Evolutionary conservation across 2,113 vertebrate species (phyloP), one percentile per base, ranked within the genome.

Genomic region (Lampris megalopsis): DNA sequence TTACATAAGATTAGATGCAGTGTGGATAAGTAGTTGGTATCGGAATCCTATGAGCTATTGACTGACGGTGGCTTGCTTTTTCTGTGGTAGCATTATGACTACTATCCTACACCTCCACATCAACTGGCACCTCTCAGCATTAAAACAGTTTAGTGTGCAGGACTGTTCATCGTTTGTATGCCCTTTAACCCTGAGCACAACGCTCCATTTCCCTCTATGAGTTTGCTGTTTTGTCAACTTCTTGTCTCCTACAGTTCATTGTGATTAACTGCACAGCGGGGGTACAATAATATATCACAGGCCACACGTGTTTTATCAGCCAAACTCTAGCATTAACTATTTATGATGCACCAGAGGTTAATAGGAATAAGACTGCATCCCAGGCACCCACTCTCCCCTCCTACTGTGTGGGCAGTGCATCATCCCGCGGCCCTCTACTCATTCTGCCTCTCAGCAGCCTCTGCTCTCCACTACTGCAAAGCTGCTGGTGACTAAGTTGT

Each of bases 251-350:
- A 64, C 81, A 75, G 85, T 87, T 86, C 75, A 86, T 85, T 89
- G 91, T 89, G 88, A 91, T 89, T 90, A 87, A 90, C 87, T 89
- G 86, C 87, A 75, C 88, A 74, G 83, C 72, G 47, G 87, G 88
- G 81, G 85, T 75, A 91, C 83, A 86, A 84, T 71, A 84, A 79
- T 82, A 73, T 89, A 82, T 60, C 73, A 85, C 67, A 75, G 63
- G 74, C 80, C 76, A 80, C 71, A 76, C 69, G 61, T 24, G 65
- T 73, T 84, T 88, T 86, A 81, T 77, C 81, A 75, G 83, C 83
- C 82, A 64, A 90, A 92, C 86, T 89, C 86, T 77, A 79, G 84
- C 87, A 88, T 93, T 88, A 88, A 91, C 80, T 83, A 87, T 91
- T 89, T 75, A 88, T 77, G 83, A 81, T 78, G 72, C 86, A 75